Evolutionary conservation across 2,113 vertebrate species (phyloP), one percentile per base, ranked within the genome.

Genomic region (Haplotaxodon microlepis): DNA sequence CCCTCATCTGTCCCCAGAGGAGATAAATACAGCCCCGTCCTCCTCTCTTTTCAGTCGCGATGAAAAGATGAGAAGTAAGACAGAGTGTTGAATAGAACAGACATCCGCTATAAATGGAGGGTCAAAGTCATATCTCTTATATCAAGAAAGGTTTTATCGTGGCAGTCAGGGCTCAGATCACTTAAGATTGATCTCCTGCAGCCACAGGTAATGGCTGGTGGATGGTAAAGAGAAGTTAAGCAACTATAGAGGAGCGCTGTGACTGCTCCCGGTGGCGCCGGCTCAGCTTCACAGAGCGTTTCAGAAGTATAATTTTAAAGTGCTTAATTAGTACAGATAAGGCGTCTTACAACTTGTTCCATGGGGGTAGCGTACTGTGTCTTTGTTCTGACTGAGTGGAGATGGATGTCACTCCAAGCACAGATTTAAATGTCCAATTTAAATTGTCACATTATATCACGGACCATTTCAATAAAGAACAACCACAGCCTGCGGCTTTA

Each of bases 61-160:
- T 90, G 82, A 91, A 86, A 91, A 82, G 69, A 71, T 53, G 21
- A 81, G 63, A 84, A 88, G 85, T 45, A 71, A 83, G 83, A 86
- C 50, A 45, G 84, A 88, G 57, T 16, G 9, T 54, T 51, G 50
- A 24, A 29, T 81, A 66, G 36, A 24, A 14, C 81, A 78, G 78
- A 82, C 61, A 54, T 12, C 17, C 2, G 6, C 51, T 12, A 86
- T 57, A 40, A 89, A 51, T 9, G 27, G 54, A 47, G 86, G 92
- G 83, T 92, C 88, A 90, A 92, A 92, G 93, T 89, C 85, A 91
- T 24, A 57, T 40, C 79, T 84, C 45, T 63, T 84, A 89, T 86
- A 79, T 53, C 21, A 16, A 84, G 63, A 54, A 61, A 36, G 81
- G 85, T 92, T 93, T 90, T 86, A 85, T 73, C 56, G 38, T 40